Evolutionary conservation across 2,113 vertebrate species (phyloP).

Genomic region (Neopipo cinnamomea): DNA sequence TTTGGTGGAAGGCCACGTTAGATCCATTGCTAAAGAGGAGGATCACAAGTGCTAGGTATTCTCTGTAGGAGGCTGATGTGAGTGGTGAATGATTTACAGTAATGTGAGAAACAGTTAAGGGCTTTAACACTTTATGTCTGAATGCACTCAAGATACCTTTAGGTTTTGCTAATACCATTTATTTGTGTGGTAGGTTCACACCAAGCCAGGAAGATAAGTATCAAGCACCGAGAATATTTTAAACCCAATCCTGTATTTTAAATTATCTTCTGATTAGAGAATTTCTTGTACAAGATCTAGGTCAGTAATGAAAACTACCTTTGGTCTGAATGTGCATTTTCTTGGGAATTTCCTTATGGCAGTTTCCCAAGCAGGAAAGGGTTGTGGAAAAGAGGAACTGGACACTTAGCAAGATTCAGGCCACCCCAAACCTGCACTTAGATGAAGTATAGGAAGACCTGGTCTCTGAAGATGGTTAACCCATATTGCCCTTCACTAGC

Average conservation of each 20-base stretch:
- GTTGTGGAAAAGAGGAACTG: not conserved
- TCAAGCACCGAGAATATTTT: not conserved
- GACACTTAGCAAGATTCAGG: not conserved
- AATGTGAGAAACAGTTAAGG: not conserved
- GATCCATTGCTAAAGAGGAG: fast-evolving
- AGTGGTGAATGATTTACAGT: not conserved
- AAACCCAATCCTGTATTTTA: not conserved
- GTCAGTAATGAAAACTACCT: not conserved
- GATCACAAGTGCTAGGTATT: not conserved
- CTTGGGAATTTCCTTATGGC: not conserved
- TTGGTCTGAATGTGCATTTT: not conserved
- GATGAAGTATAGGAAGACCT: not conserved
- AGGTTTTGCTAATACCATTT: not conserved
- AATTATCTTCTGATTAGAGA: not conserved
- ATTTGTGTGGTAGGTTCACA: not conserved
- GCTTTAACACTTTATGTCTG: not conserved
- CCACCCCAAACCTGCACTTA: not conserved
- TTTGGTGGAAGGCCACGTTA: not conserved
- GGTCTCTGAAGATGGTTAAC: not conserved
- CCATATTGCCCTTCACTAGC: not conserved
- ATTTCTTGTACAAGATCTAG: not conserved
- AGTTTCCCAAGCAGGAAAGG: not conserved
- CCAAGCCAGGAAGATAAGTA: not conserved
- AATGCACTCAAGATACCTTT: not conserved
- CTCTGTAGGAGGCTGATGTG: fast-evolving